These are phyloP conservation scores for Heliconius ethilla DNA, from an alignment of 2,888 invertebrate species.

Conservation along the genomic window DNA sequence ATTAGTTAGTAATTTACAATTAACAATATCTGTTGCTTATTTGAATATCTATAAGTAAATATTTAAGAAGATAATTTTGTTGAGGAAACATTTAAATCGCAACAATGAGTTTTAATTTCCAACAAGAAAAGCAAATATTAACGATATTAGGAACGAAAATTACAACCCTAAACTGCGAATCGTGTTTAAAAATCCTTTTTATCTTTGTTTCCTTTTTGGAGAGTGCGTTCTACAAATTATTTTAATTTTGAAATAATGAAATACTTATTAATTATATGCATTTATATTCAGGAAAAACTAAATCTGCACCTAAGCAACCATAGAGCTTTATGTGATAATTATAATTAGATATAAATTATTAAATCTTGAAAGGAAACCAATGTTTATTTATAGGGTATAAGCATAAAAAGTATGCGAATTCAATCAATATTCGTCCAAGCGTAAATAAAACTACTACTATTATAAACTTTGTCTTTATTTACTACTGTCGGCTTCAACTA, in stretches of 20 bases:
- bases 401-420: constrained; percentile 4
- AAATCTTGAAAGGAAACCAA: neutral
- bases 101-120: neutral
- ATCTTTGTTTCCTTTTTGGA: too few species aligned
- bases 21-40: neutral
- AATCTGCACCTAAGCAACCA: too few species aligned
- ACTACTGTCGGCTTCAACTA: neutral
- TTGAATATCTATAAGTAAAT: neutral
- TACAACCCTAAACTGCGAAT: too few species aligned
- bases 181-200: too few species aligned
- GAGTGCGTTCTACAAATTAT: too few species aligned
- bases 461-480: constrained; percentile 16
- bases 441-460: constrained; percentile 1
- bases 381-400: constrained; percentile 6
- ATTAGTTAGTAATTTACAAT: neutral
- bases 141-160: too few species aligned
- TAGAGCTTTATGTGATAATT: neutral
- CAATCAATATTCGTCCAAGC: constrained; percentile 1
- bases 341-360: neutral
- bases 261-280: too few species aligned
- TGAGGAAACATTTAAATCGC: neutral
- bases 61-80: too few species aligned
- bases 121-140: too few species aligned
- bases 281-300: too few species aligned
- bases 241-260: too few species aligned